Evolutionary conservation across 2,888 invertebrate species (phyloP).

Genomic region (Caenorhabditis afra): DNA sequence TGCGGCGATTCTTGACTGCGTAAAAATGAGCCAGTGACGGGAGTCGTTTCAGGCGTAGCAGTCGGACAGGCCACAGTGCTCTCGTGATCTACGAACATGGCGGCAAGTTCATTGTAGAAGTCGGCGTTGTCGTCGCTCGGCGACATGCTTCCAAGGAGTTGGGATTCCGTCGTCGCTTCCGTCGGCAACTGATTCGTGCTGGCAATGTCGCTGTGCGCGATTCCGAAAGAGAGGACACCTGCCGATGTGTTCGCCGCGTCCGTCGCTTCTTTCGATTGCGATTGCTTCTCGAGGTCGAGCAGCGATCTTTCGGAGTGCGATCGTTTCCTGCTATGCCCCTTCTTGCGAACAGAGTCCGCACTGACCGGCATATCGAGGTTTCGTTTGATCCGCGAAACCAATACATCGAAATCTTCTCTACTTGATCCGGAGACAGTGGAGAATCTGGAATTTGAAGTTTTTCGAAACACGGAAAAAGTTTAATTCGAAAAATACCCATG

Average conservation of each 20-base stretch:
- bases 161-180: conserved; percentile 50
- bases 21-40: conserved; percentile 25
- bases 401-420: conserved; percentile 83
- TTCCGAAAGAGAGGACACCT: conserved; percentile 22
- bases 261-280: conserved; percentile 30
- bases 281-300: conserved; percentile 72
- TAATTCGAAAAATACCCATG: conserved; percentile 74
- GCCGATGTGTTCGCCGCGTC: conserved; percentile 26
- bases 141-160: conserved; percentile 37
- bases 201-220: conserved; percentile 11
- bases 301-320: conserved; percentile 78
- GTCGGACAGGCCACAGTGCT: conserved; percentile 26
- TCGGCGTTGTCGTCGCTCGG: conserved; percentile 39
- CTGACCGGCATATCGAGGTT: conserved; percentile 62
- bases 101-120: too few species aligned
- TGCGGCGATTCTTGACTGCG: conserved; percentile 34
- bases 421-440: conserved; percentile 63
- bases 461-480: too few species aligned
- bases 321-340: conserved; percentile 66
- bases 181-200: conserved; percentile 31
- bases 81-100: conserved; percentile 50
- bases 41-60: conserved; percentile 39
- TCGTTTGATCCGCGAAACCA: conserved; percentile 82
- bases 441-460: too few species aligned
- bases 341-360: conserved; percentile 51